Base-by-base conservation (phyloP, 2,888 invertebrate species). In the Peribatodes rhomboidaria region DNA sequence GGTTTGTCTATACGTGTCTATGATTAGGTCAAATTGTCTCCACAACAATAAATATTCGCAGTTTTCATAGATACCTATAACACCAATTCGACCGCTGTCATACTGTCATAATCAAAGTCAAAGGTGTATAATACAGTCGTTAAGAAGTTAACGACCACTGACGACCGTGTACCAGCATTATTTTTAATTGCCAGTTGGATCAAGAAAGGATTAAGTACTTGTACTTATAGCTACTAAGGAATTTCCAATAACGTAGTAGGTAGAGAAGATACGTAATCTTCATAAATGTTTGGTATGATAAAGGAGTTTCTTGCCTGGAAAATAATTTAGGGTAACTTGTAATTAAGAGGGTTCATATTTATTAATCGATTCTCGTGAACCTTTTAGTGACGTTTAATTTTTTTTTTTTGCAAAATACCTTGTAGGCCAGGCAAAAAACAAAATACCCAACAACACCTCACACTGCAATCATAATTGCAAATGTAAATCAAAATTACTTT, bases 61-160 rank as follows among this genome's bases (percentile, higher is more conserved):
- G 11, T 44, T 1, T 2, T 2, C 22, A 14, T 22, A 27, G 7
- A 1, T n/a, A n/a, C n/a, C n/a, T n/a, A n/a, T n/a, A n/a, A n/a
- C n/a, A n/a, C n/a, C n/a, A n/a, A n/a, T n/a, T n/a, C n/a, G n/a
- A n/a, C 4, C 2, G 35, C 35, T 27, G 53, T 31, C 42, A 60
- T 37, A 47, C 55, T 46, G 58, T 68, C 41, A 47, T 27, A 41
- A 62, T 55, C 58, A 63, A 56, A 70, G 64, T 61, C 68, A 55
- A 50, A 62, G 44, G 62, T 62, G 70, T 67, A 68, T 70, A 67
- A 72, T 71, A 65, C 53, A 46, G 52, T 44, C 53, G 54, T 65
- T 56, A 60, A 58, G 13, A 9, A 57, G 42, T 41, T 49, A 50
- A 56, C 59, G 56, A 47, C 47, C 18, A 42, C 37, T 61, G 37